These are phyloP conservation scores for Miniopterus natalensis DNA, from an alignment of 2,113 vertebrate species.

Conservation along the genomic window DNA sequence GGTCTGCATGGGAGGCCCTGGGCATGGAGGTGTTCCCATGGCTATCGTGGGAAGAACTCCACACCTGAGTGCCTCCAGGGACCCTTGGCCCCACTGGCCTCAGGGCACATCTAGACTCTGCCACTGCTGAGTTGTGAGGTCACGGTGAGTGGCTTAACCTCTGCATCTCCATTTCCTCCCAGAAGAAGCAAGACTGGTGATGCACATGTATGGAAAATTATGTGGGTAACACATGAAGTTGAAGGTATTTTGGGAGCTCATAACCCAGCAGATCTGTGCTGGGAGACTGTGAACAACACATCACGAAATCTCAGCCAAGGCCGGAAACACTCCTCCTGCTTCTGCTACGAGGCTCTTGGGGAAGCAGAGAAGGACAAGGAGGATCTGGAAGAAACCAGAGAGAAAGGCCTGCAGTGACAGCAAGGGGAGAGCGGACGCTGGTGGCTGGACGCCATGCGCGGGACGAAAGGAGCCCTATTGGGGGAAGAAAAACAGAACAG, in stretches of 20 bases:
- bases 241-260: too few species aligned
- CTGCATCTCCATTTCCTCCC: background rate
- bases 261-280: background rate
- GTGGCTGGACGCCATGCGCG: fast-evolving
- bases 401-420: too few species aligned
- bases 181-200: background rate
- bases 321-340: background rate
- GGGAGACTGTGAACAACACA: background rate
- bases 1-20: fast-evolving
- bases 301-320: background rate
- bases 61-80: too few species aligned
- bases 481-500: background rate
- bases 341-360: background rate
- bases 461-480: background rate
- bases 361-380: background rate
- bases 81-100: background rate
- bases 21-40: fast-evolving
- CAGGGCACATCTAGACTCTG: fast-evolving
- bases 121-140: too few species aligned
- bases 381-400: background rate
- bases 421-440: too few species aligned
- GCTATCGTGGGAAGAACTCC: background rate
- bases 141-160: background rate
- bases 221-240: background rate
- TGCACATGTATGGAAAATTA: too few species aligned